These are phyloP conservation scores for Drosophila auraria DNA, from an alignment of 1,140 invertebrate genomes.

Conservation along the genomic window DNA sequence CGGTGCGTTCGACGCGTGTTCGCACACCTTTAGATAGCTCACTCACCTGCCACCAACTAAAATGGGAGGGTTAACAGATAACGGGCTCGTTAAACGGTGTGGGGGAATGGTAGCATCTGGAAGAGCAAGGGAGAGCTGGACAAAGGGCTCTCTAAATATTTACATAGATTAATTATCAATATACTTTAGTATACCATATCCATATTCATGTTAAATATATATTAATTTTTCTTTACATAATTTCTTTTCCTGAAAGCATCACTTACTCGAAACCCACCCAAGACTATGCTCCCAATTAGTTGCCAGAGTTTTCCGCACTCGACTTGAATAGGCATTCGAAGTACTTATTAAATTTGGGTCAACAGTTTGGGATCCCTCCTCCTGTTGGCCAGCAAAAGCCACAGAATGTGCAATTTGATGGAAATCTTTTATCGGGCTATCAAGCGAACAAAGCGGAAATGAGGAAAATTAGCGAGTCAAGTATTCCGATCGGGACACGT, in stretches of 20 bases:
- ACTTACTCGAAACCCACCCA: not conserved
- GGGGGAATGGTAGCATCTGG: no score
- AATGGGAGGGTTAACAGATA: not conserved
- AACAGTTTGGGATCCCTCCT: not conserved
- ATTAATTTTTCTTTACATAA: no score
- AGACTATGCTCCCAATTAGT: slow-evolving; percentile 8
- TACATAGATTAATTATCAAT: not conserved
- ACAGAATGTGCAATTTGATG: slow-evolving; percentile 64
- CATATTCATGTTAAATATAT: no score
- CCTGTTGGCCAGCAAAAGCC: slow-evolving; percentile 24
- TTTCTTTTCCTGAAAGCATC: not conserved
- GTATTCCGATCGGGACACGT: slow-evolving; percentile 38
- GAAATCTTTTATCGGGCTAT: slow-evolving; percentile 57
- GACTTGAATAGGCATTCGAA: slow-evolving; percentile 19
- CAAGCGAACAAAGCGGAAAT: slow-evolving; percentile 54
- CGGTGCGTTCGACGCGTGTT: slow-evolving; percentile 42
- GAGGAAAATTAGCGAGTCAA: slow-evolving; percentile 63
- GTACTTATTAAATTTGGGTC: slow-evolving; percentile 29
- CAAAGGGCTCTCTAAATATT: not conserved
- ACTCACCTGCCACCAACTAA: not conserved
- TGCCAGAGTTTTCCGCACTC: not conserved
- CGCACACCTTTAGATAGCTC: slow-evolving; percentile 16
- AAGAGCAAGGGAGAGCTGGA: no score
- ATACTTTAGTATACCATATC: no score
- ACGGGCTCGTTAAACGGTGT: not conserved